These are phyloP conservation scores for Onchidella celtica DNA, from an alignment of 2,888 invertebrate species.

Conservation along the genomic window DNA sequence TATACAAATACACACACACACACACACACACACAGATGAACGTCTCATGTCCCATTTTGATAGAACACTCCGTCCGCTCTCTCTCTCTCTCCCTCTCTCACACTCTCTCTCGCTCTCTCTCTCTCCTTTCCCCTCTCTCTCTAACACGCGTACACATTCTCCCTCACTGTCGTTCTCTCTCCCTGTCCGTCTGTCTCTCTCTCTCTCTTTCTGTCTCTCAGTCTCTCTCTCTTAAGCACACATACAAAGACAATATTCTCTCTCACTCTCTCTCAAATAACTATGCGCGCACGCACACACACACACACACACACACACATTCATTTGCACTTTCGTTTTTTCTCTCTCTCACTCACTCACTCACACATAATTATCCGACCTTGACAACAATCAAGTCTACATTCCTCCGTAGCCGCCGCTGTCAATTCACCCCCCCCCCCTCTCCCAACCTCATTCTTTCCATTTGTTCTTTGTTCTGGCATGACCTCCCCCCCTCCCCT, in stretches of 20 bases:
- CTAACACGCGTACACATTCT: neutral
- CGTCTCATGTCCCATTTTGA: neutral
- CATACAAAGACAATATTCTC: no score
- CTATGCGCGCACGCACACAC: no score
- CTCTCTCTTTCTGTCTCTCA: neutral
- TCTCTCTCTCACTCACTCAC: neutral
- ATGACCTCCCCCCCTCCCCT: neutral
- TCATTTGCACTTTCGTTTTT: no score
- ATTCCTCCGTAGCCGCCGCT: neutral
- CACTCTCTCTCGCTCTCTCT: neutral
- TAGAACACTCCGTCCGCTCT: neutral
- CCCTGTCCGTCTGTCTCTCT: neutral
- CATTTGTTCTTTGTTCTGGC: neutral
- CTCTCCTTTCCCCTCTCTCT: neutral
- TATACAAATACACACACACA: slow-evolving; percentile 15
- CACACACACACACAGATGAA: slow-evolving; percentile 10
- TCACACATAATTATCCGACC: neutral
- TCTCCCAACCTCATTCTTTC: neutral
- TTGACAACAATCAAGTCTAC: no score
- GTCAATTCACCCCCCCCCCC: neutral
- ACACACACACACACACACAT: no score
- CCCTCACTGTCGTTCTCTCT: neutral
- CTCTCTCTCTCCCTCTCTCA: neutral
- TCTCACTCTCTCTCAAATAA: neutral
- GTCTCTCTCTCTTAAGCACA: neutral